A percentile compares a stretch with the other conserved stretches of the same genome.
These are phyloP conservation scores for Halcyon leucocephala DNA, from an alignment of 2,797 vertebrate genomes.

Conservation along the genomic window DNA sequence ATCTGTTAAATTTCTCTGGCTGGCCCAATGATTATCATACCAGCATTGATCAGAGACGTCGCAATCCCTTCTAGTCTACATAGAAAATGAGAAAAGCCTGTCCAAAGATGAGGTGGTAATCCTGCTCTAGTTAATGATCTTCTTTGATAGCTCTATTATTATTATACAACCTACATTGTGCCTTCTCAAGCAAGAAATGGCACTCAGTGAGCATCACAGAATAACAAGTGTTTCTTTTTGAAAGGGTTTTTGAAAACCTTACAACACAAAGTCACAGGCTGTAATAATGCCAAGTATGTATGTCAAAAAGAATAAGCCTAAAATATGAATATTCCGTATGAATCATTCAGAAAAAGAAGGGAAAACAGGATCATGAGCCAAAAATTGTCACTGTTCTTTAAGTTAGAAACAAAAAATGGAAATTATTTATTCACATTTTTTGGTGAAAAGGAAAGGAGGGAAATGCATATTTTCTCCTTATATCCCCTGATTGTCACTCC, in stretches of 20 bases:
- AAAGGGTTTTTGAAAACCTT: slow-evolving; percentile 7
- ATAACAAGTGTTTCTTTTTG: background rate
- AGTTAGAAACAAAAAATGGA: background rate
- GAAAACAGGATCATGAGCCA: background rate
- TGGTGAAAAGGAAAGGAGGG: background rate
- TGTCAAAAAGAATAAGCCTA: background rate
- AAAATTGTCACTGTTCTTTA: background rate
- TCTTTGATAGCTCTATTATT: background rate
- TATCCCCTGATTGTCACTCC: background rate
- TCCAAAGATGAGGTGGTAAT: background rate
- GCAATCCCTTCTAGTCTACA: background rate
- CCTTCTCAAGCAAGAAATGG: background rate
- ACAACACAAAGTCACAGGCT: background rate
- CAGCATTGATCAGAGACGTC: background rate
- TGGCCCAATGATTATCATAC: background rate
- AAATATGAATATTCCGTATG: background rate
- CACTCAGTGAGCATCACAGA: background rate
- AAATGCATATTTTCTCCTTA: background rate
- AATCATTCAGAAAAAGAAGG: background rate
- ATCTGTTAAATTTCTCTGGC: background rate
- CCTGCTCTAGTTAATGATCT: background rate
- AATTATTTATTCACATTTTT: background rate
- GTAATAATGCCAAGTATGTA: background rate
- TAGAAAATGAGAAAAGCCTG: background rate
- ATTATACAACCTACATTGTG: background rate